These are phyloP conservation scores for Phenganax stokvisi DNA, from an alignment of 92 coral and sea anemone genomes.

Conservation along the genomic window DNA sequence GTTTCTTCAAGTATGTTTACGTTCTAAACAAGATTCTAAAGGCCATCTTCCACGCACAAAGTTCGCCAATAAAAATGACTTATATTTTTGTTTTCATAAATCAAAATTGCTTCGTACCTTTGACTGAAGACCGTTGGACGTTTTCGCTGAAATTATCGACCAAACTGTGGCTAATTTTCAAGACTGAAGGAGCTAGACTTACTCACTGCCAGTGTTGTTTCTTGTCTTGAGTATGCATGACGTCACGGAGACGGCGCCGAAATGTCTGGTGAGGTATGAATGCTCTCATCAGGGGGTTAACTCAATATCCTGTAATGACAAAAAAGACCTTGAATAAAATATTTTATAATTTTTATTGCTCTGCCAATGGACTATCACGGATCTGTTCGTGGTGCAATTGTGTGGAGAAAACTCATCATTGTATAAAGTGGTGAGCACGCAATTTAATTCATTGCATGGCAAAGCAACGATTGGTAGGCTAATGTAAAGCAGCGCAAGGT, in stretches of 20 bases:
- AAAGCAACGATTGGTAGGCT: neutral
- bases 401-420: slow-evolving; percentile 19
- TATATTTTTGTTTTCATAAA: neutral
- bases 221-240: slow-evolving; percentile 49
- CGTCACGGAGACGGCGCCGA: slow-evolving; percentile 80
- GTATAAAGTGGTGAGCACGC: neutral
- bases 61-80: neutral
- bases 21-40: slow-evolving; percentile 10
- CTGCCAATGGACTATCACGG: slow-evolving; percentile 34
- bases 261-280: slow-evolving; percentile 52
- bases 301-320: slow-evolving; percentile 42
- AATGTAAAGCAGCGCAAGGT: neutral
- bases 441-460: neutral
- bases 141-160: neutral
- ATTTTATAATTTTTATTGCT: neutral
- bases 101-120: slow-evolving; percentile 18
- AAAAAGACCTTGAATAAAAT: slow-evolving; percentile 24
- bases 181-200: slow-evolving; percentile 14
- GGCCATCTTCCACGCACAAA: slow-evolving; percentile 20
- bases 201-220: neutral
- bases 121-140: neutral
- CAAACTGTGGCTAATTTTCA: neutral
- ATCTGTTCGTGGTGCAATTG: neutral
- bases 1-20: slow-evolving; percentile 33
- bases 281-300: slow-evolving; percentile 39